A percentile compares a stretch with the other conserved stretches of the same genome.
These are phyloP conservation scores for Bradypus variegatus DNA, from an alignment of 2,797 vertebrate species.

Conservation along the genomic window DNA sequence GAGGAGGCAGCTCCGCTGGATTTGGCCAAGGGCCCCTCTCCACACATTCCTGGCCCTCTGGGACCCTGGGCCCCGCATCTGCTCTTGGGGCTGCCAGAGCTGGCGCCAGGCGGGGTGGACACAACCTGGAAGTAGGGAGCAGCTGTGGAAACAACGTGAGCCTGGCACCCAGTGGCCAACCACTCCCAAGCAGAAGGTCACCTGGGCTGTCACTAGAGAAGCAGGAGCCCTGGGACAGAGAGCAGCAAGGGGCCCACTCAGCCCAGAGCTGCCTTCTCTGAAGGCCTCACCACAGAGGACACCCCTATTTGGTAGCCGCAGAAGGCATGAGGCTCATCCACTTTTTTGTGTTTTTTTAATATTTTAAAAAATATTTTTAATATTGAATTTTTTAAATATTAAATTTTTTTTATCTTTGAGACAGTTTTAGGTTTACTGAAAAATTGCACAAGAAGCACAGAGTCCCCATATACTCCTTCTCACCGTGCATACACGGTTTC, in stretches of 20 bases:
- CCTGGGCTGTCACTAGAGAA: background rate
- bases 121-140: slow-evolving; percentile 58
- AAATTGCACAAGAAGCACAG: too few species aligned
- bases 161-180: background rate
- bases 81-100: slow-evolving; percentile 36
- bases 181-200: slow-evolving; percentile 14
- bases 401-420: too few species aligned
- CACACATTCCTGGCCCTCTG: background rate
- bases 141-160: slow-evolving; percentile 49
- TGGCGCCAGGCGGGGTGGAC: slow-evolving; percentile 35
- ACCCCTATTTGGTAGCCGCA: background rate
- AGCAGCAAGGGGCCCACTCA: background rate
- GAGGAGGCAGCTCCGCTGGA: background rate
- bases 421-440: too few species aligned
- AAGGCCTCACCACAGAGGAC: background rate
- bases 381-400: too few species aligned
- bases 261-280: background rate
- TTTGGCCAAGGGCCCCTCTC: background rate
- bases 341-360: too few species aligned
- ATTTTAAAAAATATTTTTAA: too few species aligned
- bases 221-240: background rate
- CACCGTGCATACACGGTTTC: too few species aligned
- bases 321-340: background rate
- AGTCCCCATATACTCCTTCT: too few species aligned
- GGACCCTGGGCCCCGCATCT: slow-evolving; percentile 9